Conservation (phyloP, 1,140 invertebrate species). For the Trichoplusia ni region DNA sequence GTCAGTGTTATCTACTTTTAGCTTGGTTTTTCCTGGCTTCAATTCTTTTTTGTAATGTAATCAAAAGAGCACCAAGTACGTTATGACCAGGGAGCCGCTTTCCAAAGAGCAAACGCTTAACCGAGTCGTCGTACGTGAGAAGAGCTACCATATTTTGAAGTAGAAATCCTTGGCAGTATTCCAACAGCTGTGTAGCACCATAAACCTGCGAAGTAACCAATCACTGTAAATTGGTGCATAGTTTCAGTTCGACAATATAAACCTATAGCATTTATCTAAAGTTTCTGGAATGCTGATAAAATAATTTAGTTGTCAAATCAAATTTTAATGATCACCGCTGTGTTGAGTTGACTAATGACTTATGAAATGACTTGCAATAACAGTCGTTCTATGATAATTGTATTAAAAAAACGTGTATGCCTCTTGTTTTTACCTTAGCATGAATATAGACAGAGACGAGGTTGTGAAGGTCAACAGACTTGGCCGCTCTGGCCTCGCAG, state of each 20-base stretch:
- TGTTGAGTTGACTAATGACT: too few species aligned
- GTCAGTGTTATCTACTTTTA: constrained; percentile 66
- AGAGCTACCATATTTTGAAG: constrained; percentile 97
- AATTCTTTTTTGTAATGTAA: constrained; percentile 90
- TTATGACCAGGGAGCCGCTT: constrained; percentile 95
- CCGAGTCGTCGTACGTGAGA: constrained; percentile 94
- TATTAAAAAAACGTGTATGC: background rate
- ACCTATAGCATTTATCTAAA: too few species aligned
- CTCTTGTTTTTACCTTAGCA: constrained; percentile 86
- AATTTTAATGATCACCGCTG: too few species aligned
- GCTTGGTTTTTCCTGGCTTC: constrained; percentile 82
- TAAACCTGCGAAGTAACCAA: constrained; percentile 86
- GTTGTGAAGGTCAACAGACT: constrained; percentile 92
- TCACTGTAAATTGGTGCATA: too few species aligned
- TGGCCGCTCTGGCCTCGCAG: constrained; percentile 92
- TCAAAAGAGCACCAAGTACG: constrained; percentile 90
- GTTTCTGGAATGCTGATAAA: too few species aligned
- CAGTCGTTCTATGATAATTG: too few species aligned
- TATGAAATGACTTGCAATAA: too few species aligned
- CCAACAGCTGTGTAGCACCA: constrained; percentile 91
- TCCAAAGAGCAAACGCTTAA: constrained; percentile 93
- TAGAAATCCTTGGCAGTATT: constrained; percentile 95
- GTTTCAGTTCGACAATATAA: too few species aligned
- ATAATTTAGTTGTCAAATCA: too few species aligned
- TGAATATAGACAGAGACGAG: constrained; percentile 96